Evolutionary conservation across 2,797 vertebrate species (phyloP), one percentile per base, ranked within the genome.

Genomic region (Anguilla marmorata): DNA sequence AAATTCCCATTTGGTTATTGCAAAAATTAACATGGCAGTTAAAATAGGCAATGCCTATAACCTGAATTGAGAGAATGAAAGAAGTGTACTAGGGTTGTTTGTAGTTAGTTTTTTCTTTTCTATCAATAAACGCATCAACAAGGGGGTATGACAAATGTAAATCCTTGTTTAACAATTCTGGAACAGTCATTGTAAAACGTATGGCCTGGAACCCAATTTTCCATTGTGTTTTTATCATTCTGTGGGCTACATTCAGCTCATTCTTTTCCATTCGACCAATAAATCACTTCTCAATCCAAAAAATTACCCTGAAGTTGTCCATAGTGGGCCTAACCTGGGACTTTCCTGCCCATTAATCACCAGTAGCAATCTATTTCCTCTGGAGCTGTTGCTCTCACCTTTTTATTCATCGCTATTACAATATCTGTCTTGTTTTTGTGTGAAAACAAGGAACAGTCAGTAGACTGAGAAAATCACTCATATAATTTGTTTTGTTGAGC

Each of bases 251-350:
- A 52, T 76, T 76, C 66, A 86, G 33, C 24, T 58, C 54, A 21
- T 33, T 27, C 63, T 54, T 66, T 76, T 24, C 66, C 33, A n/a
- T 19, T 30, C 27, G 63, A 76, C 86, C 21, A 30, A 86, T 86
- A 50, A 86, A 69, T 76, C 86, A 86, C 86, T 76, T 50, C 85
- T 86, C 85, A 86, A 74, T 86, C 66, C 45, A 41, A 84, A 30
- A 60, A 45, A 76, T 24, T 21, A 69, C 86, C 69, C 48, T 48
- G 16, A 76, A 86, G 2, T 50, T 19, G 21, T 50, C 33, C 50
- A 54, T 54, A 52, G 45, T 30, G 72, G 69, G 50, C 85, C 85
- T 37, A 86, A 69, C 58, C 66, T 37, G 30, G 85, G 41, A 86
- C 37, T 45, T 74, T 60, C 6, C 24, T 69, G 63, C 63, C 72